A percentile compares a stretch with the other conserved stretches of the same genome.
phyloP scores from a whole-genome alignment of 2,888 invertebrate species.

The Muscina levida region DNA sequence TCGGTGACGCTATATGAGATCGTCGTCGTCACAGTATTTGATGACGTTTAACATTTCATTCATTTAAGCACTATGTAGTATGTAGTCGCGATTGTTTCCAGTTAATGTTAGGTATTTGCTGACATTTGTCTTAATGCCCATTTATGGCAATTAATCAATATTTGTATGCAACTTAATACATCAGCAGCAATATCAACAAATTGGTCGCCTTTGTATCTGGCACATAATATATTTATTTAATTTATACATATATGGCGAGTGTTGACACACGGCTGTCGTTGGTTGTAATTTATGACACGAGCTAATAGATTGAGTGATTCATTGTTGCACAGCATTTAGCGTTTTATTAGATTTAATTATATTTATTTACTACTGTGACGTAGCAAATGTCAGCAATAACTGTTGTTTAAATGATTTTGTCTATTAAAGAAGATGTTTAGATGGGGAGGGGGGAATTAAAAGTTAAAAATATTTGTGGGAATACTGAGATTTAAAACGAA shows the following conservation, averaged over 20 bases:
- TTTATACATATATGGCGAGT: not conserved
- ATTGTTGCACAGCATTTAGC: too few species aligned
- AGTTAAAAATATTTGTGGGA: too few species aligned
- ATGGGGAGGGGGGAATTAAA: too few species aligned
- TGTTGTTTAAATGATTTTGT: too few species aligned
- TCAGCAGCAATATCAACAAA: not conserved
- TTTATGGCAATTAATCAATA: conserved; percentile 48
- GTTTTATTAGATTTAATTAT: conserved; percentile 12
- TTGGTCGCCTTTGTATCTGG: too few species aligned
- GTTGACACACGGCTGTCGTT: conserved; percentile 19
- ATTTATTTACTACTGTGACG: too few species aligned
- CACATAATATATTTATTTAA: conserved; percentile 20
- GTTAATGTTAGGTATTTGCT: not conserved
- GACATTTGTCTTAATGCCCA: conserved; percentile 14
- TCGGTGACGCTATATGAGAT: not conserved
- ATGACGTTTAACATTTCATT: conserved; percentile 33
- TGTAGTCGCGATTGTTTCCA: conserved; percentile 5
- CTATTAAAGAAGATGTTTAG: too few species aligned
- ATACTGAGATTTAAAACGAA: too few species aligned
- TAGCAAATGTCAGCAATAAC: too few species aligned
- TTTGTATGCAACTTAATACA: conserved; percentile 28
- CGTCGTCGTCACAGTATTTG: conserved; percentile 3
- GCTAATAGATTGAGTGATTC: too few species aligned
- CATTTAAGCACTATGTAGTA: not conserved
- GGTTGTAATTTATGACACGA: conserved; percentile 12